These are phyloP conservation scores for Tridacna crocea DNA, from an alignment of 2,888 invertebrate species.

Conservation along the genomic window DNA sequence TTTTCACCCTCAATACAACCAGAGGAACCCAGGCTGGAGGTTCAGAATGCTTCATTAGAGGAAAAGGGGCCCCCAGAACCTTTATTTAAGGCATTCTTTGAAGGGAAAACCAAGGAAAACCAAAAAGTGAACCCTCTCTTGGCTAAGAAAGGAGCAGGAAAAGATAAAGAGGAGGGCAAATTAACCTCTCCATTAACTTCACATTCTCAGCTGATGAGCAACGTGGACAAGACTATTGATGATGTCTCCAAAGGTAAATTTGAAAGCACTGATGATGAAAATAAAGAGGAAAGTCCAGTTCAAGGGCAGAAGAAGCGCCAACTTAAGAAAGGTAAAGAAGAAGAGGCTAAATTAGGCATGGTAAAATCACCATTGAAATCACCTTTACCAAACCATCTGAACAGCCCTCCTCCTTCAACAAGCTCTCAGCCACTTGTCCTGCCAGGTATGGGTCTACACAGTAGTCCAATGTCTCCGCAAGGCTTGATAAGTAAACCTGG, in stretches of 20 bases:
- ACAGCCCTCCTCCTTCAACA: slow-evolving; percentile 47
- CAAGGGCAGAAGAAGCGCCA: slow-evolving; percentile 43
- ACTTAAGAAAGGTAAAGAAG: slow-evolving; percentile 39
- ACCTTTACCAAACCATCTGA: slow-evolving; percentile 41
- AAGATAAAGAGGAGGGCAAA: slow-evolving; percentile 54
- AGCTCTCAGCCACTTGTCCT: slow-evolving; percentile 42
- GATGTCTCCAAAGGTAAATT: slow-evolving; percentile 91
- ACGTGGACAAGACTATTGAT: slow-evolving; percentile 95
- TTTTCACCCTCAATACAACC: slow-evolving; percentile 49
- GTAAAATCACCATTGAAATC: slow-evolving; percentile 51
- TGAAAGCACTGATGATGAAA: slow-evolving; percentile 66
- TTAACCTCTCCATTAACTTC: slow-evolving; percentile 30
- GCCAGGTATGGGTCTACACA: slow-evolving; percentile 50
- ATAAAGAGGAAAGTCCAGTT: slow-evolving; percentile 28
- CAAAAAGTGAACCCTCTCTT: slow-evolving; percentile 45
- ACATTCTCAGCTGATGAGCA: slow-evolving; percentile 79
- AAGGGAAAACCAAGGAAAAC: slow-evolving; percentile 52
- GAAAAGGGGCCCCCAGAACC: slow-evolving; percentile 61
- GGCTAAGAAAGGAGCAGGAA: slow-evolving; percentile 35
- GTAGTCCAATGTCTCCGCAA: slow-evolving; percentile 52
- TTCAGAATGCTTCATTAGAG: slow-evolving; percentile 38
- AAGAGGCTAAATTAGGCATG: slow-evolving; percentile 36
- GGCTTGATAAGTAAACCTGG: slow-evolving; percentile 15
- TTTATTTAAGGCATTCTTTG: slow-evolving; percentile 64
- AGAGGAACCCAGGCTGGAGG: slow-evolving; percentile 51